These are phyloP conservation scores for Aethina tumida DNA, from an alignment of 1,140 invertebrate genomes.

Conservation along the genomic window DNA sequence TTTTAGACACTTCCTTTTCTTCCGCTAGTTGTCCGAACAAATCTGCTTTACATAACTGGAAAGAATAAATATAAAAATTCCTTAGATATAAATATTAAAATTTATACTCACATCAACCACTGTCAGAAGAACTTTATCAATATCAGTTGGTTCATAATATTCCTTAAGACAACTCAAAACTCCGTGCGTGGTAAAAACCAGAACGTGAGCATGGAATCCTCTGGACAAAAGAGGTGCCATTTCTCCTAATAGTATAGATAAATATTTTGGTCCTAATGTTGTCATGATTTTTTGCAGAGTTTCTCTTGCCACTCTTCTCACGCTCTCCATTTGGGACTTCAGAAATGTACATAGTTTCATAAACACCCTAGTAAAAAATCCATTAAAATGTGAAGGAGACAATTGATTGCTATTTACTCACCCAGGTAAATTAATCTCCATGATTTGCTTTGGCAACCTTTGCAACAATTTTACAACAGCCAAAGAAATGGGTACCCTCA, in stretches of 20 bases:
- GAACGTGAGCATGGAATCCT: slow-evolving; percentile 90
- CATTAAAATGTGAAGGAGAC: slow-evolving; percentile 5
- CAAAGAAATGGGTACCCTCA: slow-evolving; percentile 82
- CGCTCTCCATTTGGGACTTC: slow-evolving; percentile 80
- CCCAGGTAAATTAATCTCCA: slow-evolving; percentile 72
- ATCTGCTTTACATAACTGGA: slow-evolving; percentile 70
- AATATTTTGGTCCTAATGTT: slow-evolving; percentile 72
- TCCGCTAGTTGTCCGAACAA: slow-evolving; percentile 79
- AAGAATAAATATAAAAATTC: slow-evolving; percentile 13
- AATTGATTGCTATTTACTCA: slow-evolving; percentile 33
- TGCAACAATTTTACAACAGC: slow-evolving; percentile 88
- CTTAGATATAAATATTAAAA: slow-evolving; percentile 5
- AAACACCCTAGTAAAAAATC: slow-evolving; percentile 54
- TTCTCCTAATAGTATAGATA: slow-evolving; percentile 70
- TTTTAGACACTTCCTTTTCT: slow-evolving; percentile 83
- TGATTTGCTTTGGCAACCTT: slow-evolving; percentile 63
- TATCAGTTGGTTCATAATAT: slow-evolving; percentile 56
- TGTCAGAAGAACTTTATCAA: slow-evolving; percentile 66
- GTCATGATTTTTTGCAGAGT: slow-evolving; percentile 83
- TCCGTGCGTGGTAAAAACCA: slow-evolving; percentile 80
- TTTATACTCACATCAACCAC: slow-evolving; percentile 60
- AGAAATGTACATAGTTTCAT: slow-evolving; percentile 83
- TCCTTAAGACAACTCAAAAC: slow-evolving; percentile 63
- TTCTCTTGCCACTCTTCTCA: slow-evolving; percentile 74
- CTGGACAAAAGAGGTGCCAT: slow-evolving; percentile 69